Evolutionary conservation across 2,797 vertebrate genomes (phyloP), one percentile per base, ranked within the genome.

Genomic region (Discoglossus pictus): DNA sequence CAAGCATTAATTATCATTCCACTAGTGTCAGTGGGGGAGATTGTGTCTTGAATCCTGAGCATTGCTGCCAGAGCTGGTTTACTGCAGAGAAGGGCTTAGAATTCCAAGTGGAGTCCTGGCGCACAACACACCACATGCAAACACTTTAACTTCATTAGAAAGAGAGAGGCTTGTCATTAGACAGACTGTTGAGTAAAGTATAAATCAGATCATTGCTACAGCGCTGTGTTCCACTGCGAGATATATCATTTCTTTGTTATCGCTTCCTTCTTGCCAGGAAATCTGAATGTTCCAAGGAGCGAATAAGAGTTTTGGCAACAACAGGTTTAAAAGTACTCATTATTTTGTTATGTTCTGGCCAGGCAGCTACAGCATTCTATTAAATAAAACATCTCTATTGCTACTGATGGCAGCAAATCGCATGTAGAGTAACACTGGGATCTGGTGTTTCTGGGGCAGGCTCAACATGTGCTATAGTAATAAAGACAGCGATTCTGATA

Each of bases 91-190:
- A 54, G 9, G 31, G 50, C 12, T 47, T 61, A 20, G 15, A 46
- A 38, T 69, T 54, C 50, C 40, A 69, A 55, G 50, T 1, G 51
- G 50, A 61, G 40, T 39, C 20, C 46, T 54, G 50, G 66, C 58
- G 23, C 15, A 54, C 51, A 20, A 54, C 4, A 23, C 21, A 55
- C 61, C 58, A 61, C 47, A 13, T 69, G 65, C 24, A 59, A 68
- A 43, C 48, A 61, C 38, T 68, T 31, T 61, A 68, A 46, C 25
- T 61, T 61, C 58, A 52, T 68, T 68, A 69, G 40, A 54, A 40
- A 43, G 36, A 53, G 39, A 40, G 18, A 53, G 40, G 48, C 48
- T 53, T 52, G 56, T 53, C 31, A 47, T 69, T 69, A 61, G 58
- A 23, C 54, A 67, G 21, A 20, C 58, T 53, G 66, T 39, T 53